Evolutionary conservation across 1,140 invertebrate genomes (phyloP), one percentile per base, ranked within the genome.

Genomic region (Araneus ventricosus): DNA sequence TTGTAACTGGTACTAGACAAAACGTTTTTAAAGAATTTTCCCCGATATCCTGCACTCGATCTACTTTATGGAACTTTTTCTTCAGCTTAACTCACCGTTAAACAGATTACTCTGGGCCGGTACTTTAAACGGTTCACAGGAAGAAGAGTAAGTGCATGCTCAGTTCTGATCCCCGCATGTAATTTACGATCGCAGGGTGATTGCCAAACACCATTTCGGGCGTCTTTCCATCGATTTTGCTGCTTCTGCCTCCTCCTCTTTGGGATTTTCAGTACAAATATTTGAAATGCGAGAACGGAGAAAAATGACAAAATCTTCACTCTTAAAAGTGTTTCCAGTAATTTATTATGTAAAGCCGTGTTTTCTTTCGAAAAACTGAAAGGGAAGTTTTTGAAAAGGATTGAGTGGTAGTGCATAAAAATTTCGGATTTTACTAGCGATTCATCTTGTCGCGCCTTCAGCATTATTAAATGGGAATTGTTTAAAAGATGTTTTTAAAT

Each of bases 51-150:
- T 1, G 1, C 8, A 0, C 4, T 17, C 27, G 4, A n/a, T 79
- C 27, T 4, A 10, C n/a, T 7, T 20, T 10, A 17, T 14, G 17
- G 20, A 75, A 1, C 20, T 82, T 82, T 82, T 82, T 41, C 79
- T 45, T 82, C 79, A 82, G 27, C 79, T 82, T 82, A 45, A 82
- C 79, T 82, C 27, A 22, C 41, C 79, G 20, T 82, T 82, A 82
- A 82, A 82, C 45, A 82, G 79, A 82, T 82, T 82, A 82, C 79
- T 82, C 24, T 20, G n/a, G 27, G 17, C 30, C 7, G 20, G 4
- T n/a, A 1, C 39, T 82, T 52, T 82, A 52, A 82, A 82, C 45
- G 79, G 67, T 75, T 75, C 67, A 30, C 14, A 17, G 30, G 67
- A 75, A 75, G 67, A 17, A 75, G 67, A 20, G 20, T 14, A 30